These are phyloP conservation scores for Trachelipus rathkii DNA, from an alignment of 1,140 invertebrate genomes.

Conservation along the genomic window DNA sequence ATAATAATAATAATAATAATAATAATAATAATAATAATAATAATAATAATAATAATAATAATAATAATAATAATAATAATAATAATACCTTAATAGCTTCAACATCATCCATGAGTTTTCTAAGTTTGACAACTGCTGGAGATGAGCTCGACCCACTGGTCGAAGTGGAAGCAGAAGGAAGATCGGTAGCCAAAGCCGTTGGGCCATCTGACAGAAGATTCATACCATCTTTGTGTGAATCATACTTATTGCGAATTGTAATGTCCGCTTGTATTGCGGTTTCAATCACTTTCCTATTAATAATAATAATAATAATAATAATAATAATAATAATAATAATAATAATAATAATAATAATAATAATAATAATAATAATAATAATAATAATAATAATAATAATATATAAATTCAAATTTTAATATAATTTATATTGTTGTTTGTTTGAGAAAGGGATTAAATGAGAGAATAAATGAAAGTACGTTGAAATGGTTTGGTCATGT, in stretches of 20 bases:
- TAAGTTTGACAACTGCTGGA: conserved; percentile 63
- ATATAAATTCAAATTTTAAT: too few species aligned
- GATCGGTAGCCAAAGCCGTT: conserved; percentile 35
- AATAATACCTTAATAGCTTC: conserved; percentile 68
- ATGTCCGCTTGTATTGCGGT: conserved; percentile 45
- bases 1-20: not conserved
- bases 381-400: too few species aligned
- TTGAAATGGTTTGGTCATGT: too few species aligned
- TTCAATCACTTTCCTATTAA: conserved; percentile 46
- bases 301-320: too few species aligned
- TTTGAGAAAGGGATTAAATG: too few species aligned
- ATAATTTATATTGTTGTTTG: too few species aligned
- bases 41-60: not conserved
- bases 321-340: too few species aligned
- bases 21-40: not conserved
- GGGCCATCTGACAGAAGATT: conserved; percentile 69
- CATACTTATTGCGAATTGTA: conserved; percentile 81
- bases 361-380: too few species aligned
- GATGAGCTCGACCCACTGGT: conserved; percentile 29
- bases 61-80: not conserved
- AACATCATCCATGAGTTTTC: conserved; percentile 77
- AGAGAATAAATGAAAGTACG: too few species aligned
- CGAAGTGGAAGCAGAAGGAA: conserved; percentile 52
- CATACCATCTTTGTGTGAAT: conserved; percentile 70
- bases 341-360: too few species aligned